Evolutionary conservation across 2,113 vertebrate genomes (phyloP).

Genomic region (Entelurus aequoreus): DNA sequence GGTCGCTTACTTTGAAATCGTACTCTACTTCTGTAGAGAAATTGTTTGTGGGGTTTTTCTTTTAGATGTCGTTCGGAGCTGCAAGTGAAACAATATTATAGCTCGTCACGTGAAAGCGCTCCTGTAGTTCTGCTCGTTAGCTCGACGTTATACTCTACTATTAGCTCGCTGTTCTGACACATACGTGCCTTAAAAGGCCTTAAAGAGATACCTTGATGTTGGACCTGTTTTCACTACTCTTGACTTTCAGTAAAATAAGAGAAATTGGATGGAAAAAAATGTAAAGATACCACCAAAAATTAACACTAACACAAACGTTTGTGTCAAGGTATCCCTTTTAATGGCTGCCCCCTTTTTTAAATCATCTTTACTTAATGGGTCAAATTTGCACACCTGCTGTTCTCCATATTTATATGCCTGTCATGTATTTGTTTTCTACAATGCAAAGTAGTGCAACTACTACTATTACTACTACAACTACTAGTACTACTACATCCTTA

Average conservation of each 20-base stretch:
- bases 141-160: slow-evolving; percentile 21
- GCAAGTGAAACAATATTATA: slow-evolving; percentile 26
- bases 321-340: slow-evolving; percentile 48
- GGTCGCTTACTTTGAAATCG: slow-evolving; percentile 40
- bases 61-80: slow-evolving; percentile 44
- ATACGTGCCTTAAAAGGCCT: slow-evolving; percentile 52
- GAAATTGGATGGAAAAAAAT: neutral
- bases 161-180: slow-evolving; percentile 34
- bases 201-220: slow-evolving; percentile 53
- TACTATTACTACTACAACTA: neutral
- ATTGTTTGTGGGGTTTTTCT: slow-evolving; percentile 45
- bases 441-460: slow-evolving; percentile 16
- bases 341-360: slow-evolving; percentile 18
- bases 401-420: slow-evolving; percentile 30
- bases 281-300: slow-evolving; percentile 15
- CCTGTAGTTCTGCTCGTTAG: slow-evolving; percentile 44
- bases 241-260: no score
- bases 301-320: neutral
- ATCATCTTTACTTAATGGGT: slow-evolving; percentile 22
- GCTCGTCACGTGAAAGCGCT: slow-evolving; percentile 44
- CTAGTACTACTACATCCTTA: slow-evolving; percentile 18
- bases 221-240: slow-evolving; percentile 3
- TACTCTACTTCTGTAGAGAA: slow-evolving; percentile 52
- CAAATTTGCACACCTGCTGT: slow-evolving; percentile 59
- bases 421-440: slow-evolving; percentile 3